Conservation (phyloP, 2,797 vertebrate genomes). For the Gymnodraco acuticeps region DNA sequence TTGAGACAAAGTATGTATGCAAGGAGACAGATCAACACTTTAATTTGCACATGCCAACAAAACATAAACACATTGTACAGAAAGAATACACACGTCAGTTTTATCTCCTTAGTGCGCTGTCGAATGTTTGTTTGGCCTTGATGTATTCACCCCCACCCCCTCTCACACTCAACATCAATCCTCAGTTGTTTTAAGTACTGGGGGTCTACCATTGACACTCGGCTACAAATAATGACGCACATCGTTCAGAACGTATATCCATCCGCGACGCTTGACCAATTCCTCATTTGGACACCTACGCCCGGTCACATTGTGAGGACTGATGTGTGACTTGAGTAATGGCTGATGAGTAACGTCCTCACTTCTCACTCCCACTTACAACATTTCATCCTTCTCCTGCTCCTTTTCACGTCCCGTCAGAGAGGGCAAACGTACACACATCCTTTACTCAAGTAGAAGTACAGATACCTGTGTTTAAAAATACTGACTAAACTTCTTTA, state of each 20-base stretch:
- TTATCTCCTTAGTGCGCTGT: slow-evolving; percentile 39
- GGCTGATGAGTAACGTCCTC: slow-evolving; percentile 56
- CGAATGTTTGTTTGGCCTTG: slow-evolving; percentile 39
- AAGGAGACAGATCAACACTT: slow-evolving; percentile 18
- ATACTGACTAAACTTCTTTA: no score
- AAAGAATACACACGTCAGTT: no score
- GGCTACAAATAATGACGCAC: slow-evolving; percentile 31
- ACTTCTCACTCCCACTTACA: slow-evolving; percentile 36
- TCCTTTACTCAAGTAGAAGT: no score
- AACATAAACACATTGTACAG: slow-evolving; percentile 27
- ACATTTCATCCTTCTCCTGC: slow-evolving; percentile 8
- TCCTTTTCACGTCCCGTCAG: background rate
- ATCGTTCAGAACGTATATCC: slow-evolving; percentile 21
- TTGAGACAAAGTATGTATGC: background rate
- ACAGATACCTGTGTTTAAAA: no score
- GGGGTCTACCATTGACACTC: slow-evolving; percentile 24
- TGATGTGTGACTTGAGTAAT: slow-evolving; percentile 57
- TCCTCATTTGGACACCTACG: slow-evolving; percentile 43
- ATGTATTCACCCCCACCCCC: slow-evolving; percentile 42
- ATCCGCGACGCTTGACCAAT: slow-evolving; percentile 18
- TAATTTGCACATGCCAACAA: slow-evolving; percentile 10
- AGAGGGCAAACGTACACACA: no score
- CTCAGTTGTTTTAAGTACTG: slow-evolving; percentile 40
- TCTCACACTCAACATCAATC: slow-evolving; percentile 36
- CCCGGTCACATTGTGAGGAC: slow-evolving; percentile 38